These are phyloP conservation scores for Peucedramus taeniatus DNA, from an alignment of 2,113 vertebrate genomes.

Conservation along the genomic window DNA sequence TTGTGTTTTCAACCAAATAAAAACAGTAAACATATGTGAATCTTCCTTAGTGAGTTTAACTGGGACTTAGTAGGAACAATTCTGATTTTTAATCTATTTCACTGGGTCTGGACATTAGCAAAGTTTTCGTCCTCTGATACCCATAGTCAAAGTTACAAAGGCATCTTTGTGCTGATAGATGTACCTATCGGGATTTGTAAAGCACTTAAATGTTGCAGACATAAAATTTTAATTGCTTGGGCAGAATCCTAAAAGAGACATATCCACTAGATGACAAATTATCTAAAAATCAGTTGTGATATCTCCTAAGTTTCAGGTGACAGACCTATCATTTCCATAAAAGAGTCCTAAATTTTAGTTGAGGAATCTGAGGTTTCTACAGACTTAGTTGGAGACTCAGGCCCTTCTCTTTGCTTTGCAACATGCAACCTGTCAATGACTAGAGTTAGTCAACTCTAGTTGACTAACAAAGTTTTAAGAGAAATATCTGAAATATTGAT, in stretches of 20 bases:
- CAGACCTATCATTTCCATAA: neutral
- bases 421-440: neutral
- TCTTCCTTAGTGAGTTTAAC: neutral
- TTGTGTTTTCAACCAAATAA: neutral
- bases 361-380: neutral
- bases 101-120: neutral
- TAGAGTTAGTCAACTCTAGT: neutral
- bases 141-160: neutral
- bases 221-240: neutral
- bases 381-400: neutral
- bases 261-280: neutral
- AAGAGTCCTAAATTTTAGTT: neutral
- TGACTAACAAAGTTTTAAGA: neutral
- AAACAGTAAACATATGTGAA: neutral
- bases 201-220: neutral
- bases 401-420: neutral
- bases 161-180: neutral
- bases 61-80: neutral
- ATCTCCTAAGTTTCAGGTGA: neutral
- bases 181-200: neutral
- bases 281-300: neutral
- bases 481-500: neutral
- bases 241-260: neutral
- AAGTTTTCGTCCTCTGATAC: neutral
- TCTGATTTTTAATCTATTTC: neutral